phyloP scores from a whole-genome alignment of 2,888 invertebrate genomes.

The Eurois occulta region DNA sequence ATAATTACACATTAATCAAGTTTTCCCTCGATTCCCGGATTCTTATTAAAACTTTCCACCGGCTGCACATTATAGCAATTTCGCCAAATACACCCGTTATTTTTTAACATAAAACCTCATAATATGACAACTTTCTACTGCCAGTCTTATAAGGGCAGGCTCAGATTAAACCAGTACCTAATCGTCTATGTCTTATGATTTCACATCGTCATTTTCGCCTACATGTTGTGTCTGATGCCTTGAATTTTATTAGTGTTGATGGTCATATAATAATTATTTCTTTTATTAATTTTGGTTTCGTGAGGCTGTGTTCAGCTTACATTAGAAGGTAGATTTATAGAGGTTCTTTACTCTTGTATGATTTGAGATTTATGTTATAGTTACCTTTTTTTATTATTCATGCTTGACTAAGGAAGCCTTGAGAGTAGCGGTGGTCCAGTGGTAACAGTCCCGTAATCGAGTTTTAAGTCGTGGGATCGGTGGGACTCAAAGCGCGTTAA shows the following conservation, averaged over 20 bases:
- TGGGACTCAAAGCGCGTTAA: not conserved
- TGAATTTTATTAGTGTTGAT: slow-evolving; percentile 19
- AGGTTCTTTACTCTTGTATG: not conserved
- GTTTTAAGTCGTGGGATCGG: not conserved
- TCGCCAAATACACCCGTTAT: slow-evolving; percentile 19
- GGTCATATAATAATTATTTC: slow-evolving; percentile 1
- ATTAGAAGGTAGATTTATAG: not conserved
- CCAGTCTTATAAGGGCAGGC: slow-evolving; percentile 16
- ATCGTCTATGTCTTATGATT: slow-evolving; percentile 29
- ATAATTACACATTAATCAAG: slow-evolving; percentile 45
- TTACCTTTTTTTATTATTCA: not conserved
- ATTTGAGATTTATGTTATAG: not conserved
- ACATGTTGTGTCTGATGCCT: slow-evolving; percentile 17
- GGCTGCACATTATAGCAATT: slow-evolving; percentile 19
- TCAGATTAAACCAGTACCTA: slow-evolving; percentile 24
- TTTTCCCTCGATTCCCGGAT: slow-evolving; percentile 50
- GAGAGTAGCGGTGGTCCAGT: not conserved
- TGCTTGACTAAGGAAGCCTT: not conserved
- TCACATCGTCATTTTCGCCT: slow-evolving; percentile 30
- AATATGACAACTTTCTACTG: slow-evolving; percentile 44
- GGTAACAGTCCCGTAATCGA: not conserved
- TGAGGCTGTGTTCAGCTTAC: not conserved
- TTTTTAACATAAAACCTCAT: slow-evolving; percentile 12
- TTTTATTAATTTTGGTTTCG: not conserved
- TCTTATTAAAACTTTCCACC: slow-evolving; percentile 53